Base-by-base conservation (phyloP, 2,797 vertebrate genomes). In the Perodicticus potto region DNA sequence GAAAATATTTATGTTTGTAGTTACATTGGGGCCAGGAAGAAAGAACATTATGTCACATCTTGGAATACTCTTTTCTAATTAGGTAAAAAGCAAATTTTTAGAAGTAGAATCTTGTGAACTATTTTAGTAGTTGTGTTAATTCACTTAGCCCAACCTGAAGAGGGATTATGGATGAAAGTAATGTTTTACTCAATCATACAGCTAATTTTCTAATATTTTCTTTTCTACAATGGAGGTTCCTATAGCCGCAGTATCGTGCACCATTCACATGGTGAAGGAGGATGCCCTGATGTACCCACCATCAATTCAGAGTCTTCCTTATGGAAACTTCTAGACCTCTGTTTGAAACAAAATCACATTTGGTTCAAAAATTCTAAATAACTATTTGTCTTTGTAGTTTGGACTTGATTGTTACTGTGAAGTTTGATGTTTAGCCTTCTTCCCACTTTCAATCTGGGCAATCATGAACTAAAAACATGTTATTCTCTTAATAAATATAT, bases 1-100 rank as follows among this genome's bases (percentile, higher is more conserved):
- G 25, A 76, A 69, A 23, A 2, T 53, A 55, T 22, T 7, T 7
- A 40, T 57, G 4, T 43, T 53, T 87, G 7, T 74, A 29, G 70
- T 74, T 57, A 72, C 12, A 37, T 43, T 12, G 67, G 8, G 22
- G 13, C 13, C 10, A 19, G 9, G 12, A 65, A 65, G 23, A 76
- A 0, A 91, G 19, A 59, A 27, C 57, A 12, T 22, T 77, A 59
- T 19, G 6, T 20, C 76, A 14, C 27, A 84, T 53, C 12, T 92
- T 86, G 27, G 14, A 84, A 69, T 80, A 61, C 2, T 65, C 23
- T 70, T 84, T 93, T 86, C 6, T n/a, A 81, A 3, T 53, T 70
- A 73, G 5, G 40, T 69, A 96, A 86, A 95, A 78, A 40, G 25
- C 77, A 10, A 91, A 67, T 89, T 89, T 59, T 40, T 23, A 5